Base-by-base conservation (phyloP, 2,888 invertebrate species). In the Acheta domesticus region DNA sequence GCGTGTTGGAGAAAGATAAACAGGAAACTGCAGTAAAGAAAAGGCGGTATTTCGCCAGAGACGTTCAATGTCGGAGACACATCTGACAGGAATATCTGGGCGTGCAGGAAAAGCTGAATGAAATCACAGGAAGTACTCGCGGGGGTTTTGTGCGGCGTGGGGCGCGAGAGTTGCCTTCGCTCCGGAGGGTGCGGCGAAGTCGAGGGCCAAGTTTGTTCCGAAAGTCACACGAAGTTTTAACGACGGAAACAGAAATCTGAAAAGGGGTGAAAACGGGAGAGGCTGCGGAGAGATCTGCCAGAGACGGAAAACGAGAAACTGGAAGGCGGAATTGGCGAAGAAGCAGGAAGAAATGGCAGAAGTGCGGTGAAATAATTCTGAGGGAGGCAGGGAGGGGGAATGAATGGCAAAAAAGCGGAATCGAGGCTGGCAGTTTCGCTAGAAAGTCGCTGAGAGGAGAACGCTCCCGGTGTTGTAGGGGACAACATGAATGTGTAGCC, bases 71-170 rank as follows among this genome's bases (percentile, higher is more conserved):
- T 62, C n/a, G 16, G 62, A 62, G 62, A 62, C 62, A 62, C 62
- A 62, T 62, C 62, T 62, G 62, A 62, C 62, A 62, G 62, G 62
- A 62, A 62, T 62, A 62, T 62, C 62, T 62, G 62, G n/a, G 62
- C 62, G 62, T 16, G 62, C 62, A 62, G 62, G 62, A 62, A 62
- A 62, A 62, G 62, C 62, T 62, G 62, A 62, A 62, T 62, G 16
- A 62, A 62, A 62, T 62, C 62, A n/a, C n/a, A 62, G 62, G 62
- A 62, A 62, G 62, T 62, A 62, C 62, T 62, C n/a, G 62, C 62
- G 4, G 62, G 62, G 62, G 62, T 62, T 62, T 62, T 62, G 62
- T 62, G 62, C 62, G 12, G 62, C 16, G 16, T 62, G 62, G n/a
- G 62, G 62, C 14, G 62, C 3, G 14, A n/a, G 62, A 62, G 62